Conservation (phyloP, 2,113 vertebrate species). For the Carollia perspicillata region DNA sequence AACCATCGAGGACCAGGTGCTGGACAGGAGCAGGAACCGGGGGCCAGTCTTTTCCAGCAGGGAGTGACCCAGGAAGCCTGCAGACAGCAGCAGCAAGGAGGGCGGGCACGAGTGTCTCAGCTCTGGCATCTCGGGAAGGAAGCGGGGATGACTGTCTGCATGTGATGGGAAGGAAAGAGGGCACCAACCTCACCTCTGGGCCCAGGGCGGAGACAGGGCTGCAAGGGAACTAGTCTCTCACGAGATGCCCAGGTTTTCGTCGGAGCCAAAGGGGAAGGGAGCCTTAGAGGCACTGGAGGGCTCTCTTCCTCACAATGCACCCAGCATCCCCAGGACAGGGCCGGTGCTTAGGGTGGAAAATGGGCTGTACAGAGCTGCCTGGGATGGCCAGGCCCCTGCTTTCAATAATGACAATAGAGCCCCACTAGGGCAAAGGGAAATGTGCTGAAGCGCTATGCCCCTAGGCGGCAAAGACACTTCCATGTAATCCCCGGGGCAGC, state of each 20-base stretch:
- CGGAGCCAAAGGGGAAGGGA: too few relatives aligned
- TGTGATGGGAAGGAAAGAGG: neutral
- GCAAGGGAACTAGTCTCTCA: neutral
- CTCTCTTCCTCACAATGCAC: neutral
- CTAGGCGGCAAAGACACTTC: neutral
- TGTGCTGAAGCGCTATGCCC: neutral
- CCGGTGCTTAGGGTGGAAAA: neutral
- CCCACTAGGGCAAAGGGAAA: neutral
- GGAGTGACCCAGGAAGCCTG: neutral
- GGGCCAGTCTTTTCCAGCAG: too few relatives aligned
- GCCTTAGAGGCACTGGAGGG: fast-evolving
- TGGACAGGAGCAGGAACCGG: neutral
- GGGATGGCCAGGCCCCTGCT: neutral
- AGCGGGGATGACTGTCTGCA: neutral
- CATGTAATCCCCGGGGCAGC: fast-evolving
- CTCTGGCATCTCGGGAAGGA: neutral
- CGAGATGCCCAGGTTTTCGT: neutral
- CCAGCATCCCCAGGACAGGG: too few relatives aligned
- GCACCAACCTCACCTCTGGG: neutral
- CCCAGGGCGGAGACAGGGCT: neutral
- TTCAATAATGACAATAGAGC: neutral
- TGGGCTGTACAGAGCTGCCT: neutral
- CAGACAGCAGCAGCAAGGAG: neutral
- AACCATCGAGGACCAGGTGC: neutral
- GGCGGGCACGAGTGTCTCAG: neutral